Evolutionary conservation across 1,140 invertebrate genomes (phyloP), one percentile per base, ranked within the genome.

Genomic region (Harpegnathos saltator): DNA sequence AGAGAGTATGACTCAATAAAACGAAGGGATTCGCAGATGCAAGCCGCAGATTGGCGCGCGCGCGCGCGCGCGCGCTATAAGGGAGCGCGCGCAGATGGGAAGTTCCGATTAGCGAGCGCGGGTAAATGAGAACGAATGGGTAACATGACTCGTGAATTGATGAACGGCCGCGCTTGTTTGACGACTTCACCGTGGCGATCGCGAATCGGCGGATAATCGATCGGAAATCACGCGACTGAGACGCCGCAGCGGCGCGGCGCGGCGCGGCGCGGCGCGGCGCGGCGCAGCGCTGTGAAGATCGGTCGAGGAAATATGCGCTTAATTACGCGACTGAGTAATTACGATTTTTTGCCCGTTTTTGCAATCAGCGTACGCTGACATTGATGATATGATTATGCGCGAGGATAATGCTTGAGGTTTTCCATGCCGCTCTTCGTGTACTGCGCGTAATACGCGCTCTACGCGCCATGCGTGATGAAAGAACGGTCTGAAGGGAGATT

Each of bases 101-200:
- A 61, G 58, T 65, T 52, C 63, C 80, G 73, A 88, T 88, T 81
- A 78, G 62, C 56, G 29, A 38, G 52, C 63, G 58, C 54, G 59
- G 50, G 50, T 52, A 66, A 72, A 84, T 50, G 59, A 87, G 85
- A 87, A 86, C 80, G 85, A 86, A 83, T 59, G 74, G 74, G 48
- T 77, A 88, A 88, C 82, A 52, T 87, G 85, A 84, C 82, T 87
- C 58, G 85, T 50, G 63, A 88, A 87, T 88, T 81, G 78, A 87
- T 69, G 69, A 81, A 72, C 33, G 17, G 24, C 15, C 68, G 59
- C 71, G 48, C 61, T 44, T 61, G 58, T 69, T 84, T 84, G 73
- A 87, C 63, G 74, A 84, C 85, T 84, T 87, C 66, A 88, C 82
- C 48, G 22, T 75, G 56, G 24, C 26, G 81, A 54, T 87, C 61